These are phyloP conservation scores for Lasioglossum pauxillum DNA, from an alignment of 2,888 invertebrate genomes.

Conservation along the genomic window DNA sequence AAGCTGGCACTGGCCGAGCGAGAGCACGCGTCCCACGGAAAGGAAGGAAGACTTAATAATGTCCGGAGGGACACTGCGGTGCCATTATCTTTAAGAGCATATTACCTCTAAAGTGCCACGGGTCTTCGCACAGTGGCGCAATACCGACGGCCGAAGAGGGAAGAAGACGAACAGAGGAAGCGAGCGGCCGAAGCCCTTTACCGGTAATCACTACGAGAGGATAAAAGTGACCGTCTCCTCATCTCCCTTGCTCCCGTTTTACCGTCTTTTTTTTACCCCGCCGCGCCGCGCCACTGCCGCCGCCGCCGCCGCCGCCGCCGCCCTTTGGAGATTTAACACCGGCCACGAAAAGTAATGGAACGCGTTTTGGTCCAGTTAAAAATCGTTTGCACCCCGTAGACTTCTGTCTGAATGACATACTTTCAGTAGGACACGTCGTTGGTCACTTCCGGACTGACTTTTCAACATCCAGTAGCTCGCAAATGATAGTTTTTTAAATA, in stretches of 20 bases:
- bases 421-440: no score
- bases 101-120: constrained; percentile 72
- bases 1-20: background rate
- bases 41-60: constrained; percentile 70
- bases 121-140: constrained; percentile 55
- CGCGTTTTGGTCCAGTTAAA: constrained; percentile 1
- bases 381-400: background rate
- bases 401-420: background rate
- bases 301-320: background rate
- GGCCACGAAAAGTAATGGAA: constrained; percentile 28
- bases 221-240: constrained; percentile 62
- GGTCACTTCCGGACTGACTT: no score
- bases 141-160: constrained; percentile 36
- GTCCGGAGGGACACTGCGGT: constrained; percentile 59
- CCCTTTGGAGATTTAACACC: constrained; percentile 25
- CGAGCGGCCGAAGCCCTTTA: constrained; percentile 40
- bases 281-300: background rate
- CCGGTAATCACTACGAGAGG: constrained; percentile 61
- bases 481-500: no score
- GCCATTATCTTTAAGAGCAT: constrained; percentile 77
- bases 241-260: constrained; percentile 8
- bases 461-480: no score
- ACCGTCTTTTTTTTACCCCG: background rate
- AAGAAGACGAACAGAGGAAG: constrained; percentile 45
- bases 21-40: constrained; percentile 5